Evolutionary conservation across 2,113 vertebrate species (phyloP), one percentile per base, ranked within the genome.

Genomic region (Mohoua ochrocephala): DNA sequence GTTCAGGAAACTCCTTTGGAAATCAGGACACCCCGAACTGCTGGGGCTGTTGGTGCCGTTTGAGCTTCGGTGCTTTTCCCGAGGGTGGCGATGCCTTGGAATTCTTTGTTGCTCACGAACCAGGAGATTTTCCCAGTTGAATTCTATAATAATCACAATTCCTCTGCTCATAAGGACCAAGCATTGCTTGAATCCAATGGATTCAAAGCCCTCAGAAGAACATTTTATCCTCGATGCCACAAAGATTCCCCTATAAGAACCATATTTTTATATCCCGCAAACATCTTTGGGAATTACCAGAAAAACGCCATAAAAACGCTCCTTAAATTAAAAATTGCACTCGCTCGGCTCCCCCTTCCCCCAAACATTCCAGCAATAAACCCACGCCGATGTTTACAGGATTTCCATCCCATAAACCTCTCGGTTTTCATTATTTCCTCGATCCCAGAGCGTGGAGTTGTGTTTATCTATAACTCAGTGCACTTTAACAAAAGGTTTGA

Each of bases 241-340:
- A 57, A 93, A 94, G 85, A 13, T 64, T 56, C 56, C 42, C 42
- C 82, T 45, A 4, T 45, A 74, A 74, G 20, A 60, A 54, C 28
- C 33, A 8, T 49, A 30, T 61, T 93, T 95, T 97, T 91, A 79
- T 81, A 22, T 49, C 57, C 78, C 73, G 42, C 33, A 33, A 90
- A 61, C 59, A 86, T 21, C 79, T 96, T 84, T 35, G 69, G 81
- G 59, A 94, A 92, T 93, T 67, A 82, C 60, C 75, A 79, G 89
- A 10, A 74, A 87, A 88, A 76, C 3, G 21, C 59, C 68, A 63
- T 96, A 86, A 96, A 96, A 95, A 79, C 28, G 7, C 50, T 73
- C 75, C 71, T 93, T 65, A 93, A 96, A 90, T 91, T 85, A 93
- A 96, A 91, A 50, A 71, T 56, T 49, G 60, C 71, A 20, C 61